phyloP scores from a whole-genome alignment of 2,113 vertebrate genomes.

The Larimichthys crocea region DNA sequence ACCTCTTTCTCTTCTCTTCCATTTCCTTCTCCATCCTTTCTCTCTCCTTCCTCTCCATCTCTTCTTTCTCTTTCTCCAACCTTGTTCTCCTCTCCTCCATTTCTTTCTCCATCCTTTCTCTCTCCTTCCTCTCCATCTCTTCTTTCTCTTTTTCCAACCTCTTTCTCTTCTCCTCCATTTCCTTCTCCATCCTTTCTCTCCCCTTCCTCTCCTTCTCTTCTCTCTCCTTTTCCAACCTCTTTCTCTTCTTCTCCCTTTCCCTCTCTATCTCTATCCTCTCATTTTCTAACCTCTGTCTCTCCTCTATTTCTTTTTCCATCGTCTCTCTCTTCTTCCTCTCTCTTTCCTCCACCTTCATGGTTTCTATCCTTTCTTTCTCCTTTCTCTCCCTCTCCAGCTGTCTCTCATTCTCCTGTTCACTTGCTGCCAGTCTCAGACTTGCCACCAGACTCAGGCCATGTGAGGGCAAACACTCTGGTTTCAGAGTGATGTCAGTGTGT shows the following conservation, averaged over 20 bases:
- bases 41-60: not conserved
- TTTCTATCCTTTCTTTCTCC: conserved; percentile 14
- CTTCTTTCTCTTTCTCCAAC: too few species aligned
- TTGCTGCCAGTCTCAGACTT: conserved; percentile 70
- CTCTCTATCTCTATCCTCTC: not conserved
- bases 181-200: not conserved
- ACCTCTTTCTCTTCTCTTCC: not conserved
- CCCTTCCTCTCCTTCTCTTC: not conserved
- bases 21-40: not conserved
- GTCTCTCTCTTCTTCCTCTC: not conserved
- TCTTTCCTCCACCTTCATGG: not conserved
- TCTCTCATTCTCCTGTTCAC: conserved; percentile 70
- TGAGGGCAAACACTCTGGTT: not conserved
- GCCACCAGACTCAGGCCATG: conserved; percentile 58
- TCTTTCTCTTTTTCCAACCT: not conserved
- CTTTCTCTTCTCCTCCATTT: not conserved
- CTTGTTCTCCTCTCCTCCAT: not conserved
- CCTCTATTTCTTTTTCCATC: not conserved
- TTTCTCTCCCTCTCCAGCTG: conserved; percentile 37
- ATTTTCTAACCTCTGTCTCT: not conserved
- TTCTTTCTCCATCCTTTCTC: not conserved
- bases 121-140: not conserved
- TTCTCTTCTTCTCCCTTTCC: not conserved
- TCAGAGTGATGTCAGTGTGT: not conserved
- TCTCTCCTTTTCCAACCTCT: not conserved